Evolutionary conservation across 2,888 invertebrate species (phyloP), one percentile per base, ranked within the genome.

Genomic region (Tenthredo distinguenda): DNA sequence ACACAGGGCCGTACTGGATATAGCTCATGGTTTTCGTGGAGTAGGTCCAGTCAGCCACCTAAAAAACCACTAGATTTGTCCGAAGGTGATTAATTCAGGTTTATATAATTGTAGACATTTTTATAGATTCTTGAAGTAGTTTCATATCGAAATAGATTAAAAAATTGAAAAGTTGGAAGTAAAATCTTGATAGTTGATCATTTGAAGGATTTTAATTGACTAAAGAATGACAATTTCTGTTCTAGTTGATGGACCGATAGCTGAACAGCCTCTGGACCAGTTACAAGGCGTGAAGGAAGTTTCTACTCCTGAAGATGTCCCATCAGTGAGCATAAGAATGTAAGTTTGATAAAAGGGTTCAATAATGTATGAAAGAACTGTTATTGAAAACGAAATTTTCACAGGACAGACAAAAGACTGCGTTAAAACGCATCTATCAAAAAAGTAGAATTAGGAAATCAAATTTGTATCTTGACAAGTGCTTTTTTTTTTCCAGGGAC

Each of bases 21-120:
- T 87, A 94, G 94, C 85, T 95, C 95, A 0, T 95, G 95, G 95
- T 95, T 95, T 89, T 94, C 94, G 2, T 95, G 95, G 95, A 92
- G 95, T 85, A 91, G 94, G 71, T 90, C 93, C 1, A 88, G 90
- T 26, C 93, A 91, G 85, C 92, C 91, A 71, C 89, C 90, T 0
- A 92, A 93, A 84, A 92, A 93, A 81, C 72, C 90, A 2, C 87
- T 89, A 21, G 90, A 89, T 34, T 88, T 90, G 34, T 89, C 87
- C 85, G 87, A 90, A 89, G 88, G 91, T 92, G 86, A 77, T 50
- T 77, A 10, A 34, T 34, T 34, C 12, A 26, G 62, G 10, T 62
- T 62, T 62, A 4, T 3, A 26, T 26, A 26, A 62, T 12, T 4
- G 12, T 26, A 21, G 26, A 21, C 21, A 10, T 26, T 62, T 26